phyloP scores from a whole-genome alignment of 2,113 vertebrate species.

The Clinocottus analis region DNA sequence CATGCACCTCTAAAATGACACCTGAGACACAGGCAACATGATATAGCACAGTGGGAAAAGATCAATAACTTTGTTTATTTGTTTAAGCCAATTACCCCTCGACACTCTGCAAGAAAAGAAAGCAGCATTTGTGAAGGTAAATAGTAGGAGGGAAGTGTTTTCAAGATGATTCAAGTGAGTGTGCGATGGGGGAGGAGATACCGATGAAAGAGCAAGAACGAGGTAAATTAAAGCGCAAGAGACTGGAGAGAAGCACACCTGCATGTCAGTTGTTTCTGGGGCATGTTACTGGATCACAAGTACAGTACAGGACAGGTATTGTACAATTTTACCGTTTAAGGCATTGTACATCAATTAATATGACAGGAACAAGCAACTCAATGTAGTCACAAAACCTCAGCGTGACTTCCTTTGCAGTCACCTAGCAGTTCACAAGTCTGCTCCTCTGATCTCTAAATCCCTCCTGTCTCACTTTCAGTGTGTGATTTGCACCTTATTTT shows the following conservation, averaged over 20 bases:
- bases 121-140: slow-evolving; percentile 10
- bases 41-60: not conserved
- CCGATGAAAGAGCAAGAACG: slow-evolving; percentile 36
- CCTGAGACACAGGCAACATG: not conserved
- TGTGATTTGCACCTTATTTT: slow-evolving; percentile 26
- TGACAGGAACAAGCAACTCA: not conserved
- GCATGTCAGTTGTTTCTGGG: slow-evolving; percentile 9
- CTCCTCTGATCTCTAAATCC: slow-evolving; percentile 44
- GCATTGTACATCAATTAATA: not conserved
- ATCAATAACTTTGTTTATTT: not conserved
- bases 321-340: not conserved
- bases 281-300: slow-evolving; percentile 27
- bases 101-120: slow-evolving; percentile 1
- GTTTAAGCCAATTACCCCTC: not conserved
- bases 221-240: slow-evolving; percentile 35
- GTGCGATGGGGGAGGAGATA: slow-evolving; percentile 34
- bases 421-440: slow-evolving; percentile 8
- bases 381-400: not conserved
- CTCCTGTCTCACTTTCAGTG: slow-evolving; percentile 4
- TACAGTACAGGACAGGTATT: slow-evolving; percentile 9
- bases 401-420: not conserved
- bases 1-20: slow-evolving; percentile 6
- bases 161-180: slow-evolving; percentile 39
- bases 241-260: not conserved
- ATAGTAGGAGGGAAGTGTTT: slow-evolving; percentile 43